Percentiles rank a stretch among this genome's conserved stretches.
phyloP scores from a whole-genome alignment of 92 coral and sea anemone species.

The Ricordea florida region DNA sequence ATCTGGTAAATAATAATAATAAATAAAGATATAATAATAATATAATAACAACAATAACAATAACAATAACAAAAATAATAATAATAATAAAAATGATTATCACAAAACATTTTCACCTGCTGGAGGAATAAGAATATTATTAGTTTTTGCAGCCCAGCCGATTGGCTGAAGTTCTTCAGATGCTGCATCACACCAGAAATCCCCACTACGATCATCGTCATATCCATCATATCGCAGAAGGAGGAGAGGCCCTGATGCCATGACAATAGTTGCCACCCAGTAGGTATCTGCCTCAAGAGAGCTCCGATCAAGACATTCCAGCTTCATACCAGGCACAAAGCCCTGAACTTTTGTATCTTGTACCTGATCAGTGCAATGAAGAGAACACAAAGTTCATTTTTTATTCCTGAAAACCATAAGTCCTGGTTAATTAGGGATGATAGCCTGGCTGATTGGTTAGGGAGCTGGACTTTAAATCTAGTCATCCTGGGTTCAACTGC shows the following conservation, averaged over 20 bases:
- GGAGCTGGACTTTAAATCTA: too few species aligned
- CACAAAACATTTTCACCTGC: too few species aligned
- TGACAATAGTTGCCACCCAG: conserved; percentile 89
- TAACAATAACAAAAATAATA: too few species aligned
- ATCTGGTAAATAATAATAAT: too few species aligned
- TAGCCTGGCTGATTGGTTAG: too few species aligned
- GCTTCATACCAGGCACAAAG: conserved; percentile 79
- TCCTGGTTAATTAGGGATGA: too few species aligned
- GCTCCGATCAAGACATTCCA: conserved; percentile 71
- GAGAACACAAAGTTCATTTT: neutral
- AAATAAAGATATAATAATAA: too few species aligned
- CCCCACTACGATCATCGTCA: conserved; percentile 85
- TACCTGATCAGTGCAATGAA: conserved; percentile 38
- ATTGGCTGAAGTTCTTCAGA: conserved; percentile 79
- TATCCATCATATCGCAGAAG: conserved; percentile 82
- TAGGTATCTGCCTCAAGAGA: conserved; percentile 60
- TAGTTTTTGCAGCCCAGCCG: conserved; percentile 82
- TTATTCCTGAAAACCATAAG: too few species aligned
- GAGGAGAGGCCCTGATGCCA: conserved; percentile 82
- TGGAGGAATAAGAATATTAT: conserved; percentile 78
- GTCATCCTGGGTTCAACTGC: too few species aligned
- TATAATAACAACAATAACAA: too few species aligned
- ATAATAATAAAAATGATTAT: too few species aligned
- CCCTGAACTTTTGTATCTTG: conserved; percentile 67
- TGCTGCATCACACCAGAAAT: conserved; percentile 84